These are phyloP conservation scores for Lithophane ornitopus DNA, from an alignment of 2,888 invertebrate genomes.

Conservation along the genomic window DNA sequence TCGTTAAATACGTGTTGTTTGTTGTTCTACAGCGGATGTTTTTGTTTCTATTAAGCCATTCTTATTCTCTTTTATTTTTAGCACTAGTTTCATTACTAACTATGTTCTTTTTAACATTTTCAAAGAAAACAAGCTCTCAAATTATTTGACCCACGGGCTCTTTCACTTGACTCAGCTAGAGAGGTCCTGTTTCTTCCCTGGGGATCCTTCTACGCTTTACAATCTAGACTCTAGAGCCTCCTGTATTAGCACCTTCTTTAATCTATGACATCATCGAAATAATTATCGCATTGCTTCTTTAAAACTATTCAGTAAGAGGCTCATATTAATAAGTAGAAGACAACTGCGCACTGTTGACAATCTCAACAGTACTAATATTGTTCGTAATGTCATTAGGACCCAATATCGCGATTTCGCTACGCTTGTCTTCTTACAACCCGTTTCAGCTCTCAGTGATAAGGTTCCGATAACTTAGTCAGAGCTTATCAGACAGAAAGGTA, in stretches of 20 bases:
- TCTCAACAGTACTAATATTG: not conserved
- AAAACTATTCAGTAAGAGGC: not conserved
- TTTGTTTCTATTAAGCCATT: not conserved
- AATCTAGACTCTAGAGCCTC: not conserved
- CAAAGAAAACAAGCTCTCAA: not conserved
- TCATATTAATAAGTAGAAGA: not conserved
- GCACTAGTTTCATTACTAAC: not conserved
- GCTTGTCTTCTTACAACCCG: not conserved
- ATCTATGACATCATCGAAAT: not conserved
- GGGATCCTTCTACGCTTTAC: not conserved
- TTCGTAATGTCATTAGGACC: not conserved
- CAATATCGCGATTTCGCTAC: not conserved
- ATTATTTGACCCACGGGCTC: not conserved
- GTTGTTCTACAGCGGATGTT: conserved; percentile 8
- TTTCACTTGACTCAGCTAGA: not conserved
- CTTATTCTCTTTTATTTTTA: not conserved
- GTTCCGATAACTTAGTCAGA: conserved; percentile 9
- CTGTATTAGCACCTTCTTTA: not conserved
- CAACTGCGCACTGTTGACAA: not conserved
- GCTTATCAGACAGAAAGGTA: conserved; percentile 7
- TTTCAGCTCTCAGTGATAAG: conserved; percentile 20
- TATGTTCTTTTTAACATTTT: not conserved
- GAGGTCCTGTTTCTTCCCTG: not conserved
- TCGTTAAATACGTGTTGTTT: not conserved
- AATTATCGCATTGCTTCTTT: not conserved